Evolutionary conservation across 1,140 invertebrate genomes (phyloP).

Genomic region (Anoplolepis gracilipes): DNA sequence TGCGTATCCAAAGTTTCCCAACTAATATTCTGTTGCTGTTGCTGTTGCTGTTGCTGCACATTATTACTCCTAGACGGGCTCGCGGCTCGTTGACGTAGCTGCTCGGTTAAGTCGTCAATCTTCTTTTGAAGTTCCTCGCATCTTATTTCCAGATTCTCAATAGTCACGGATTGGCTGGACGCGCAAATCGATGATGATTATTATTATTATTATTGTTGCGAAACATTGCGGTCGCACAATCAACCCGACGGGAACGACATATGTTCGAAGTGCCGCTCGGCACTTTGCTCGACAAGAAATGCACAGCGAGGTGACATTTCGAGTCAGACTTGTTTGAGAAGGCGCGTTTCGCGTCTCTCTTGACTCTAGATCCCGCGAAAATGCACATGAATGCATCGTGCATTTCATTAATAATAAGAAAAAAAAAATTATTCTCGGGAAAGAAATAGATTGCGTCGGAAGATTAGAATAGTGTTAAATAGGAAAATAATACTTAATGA

Average conservation of each 20-base stretch:
- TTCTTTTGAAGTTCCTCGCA: slow-evolving; percentile 93
- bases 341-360: neutral
- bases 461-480: slow-evolving; percentile 22
- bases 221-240: slow-evolving; percentile 6
- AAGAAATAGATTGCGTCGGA: slow-evolving; percentile 5
- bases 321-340: neutral
- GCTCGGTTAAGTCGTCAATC: slow-evolving; percentile 89
- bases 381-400: neutral
- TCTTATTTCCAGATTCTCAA: slow-evolving; percentile 92
- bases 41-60: slow-evolving; percentile 52
- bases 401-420: neutral
- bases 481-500: slow-evolving; percentile 31
- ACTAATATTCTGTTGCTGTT: slow-evolving; percentile 61
- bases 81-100: slow-evolving; percentile 77
- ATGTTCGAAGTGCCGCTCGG: slow-evolving; percentile 21
- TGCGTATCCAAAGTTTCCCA: slow-evolving; percentile 75
- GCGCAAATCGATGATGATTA: slow-evolving; percentile 43
- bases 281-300: slow-evolving; percentile 11
- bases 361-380: neutral
- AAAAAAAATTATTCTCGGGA: neutral
- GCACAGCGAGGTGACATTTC: neutral
- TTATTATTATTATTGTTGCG: slow-evolving; percentile 28
- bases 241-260: neutral
- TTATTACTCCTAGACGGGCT: slow-evolving; percentile 64
- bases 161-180: slow-evolving; percentile 89